Conservation (phyloP, 2,888 invertebrate species). For the Spatulosminthurus flaviceps region DNA sequence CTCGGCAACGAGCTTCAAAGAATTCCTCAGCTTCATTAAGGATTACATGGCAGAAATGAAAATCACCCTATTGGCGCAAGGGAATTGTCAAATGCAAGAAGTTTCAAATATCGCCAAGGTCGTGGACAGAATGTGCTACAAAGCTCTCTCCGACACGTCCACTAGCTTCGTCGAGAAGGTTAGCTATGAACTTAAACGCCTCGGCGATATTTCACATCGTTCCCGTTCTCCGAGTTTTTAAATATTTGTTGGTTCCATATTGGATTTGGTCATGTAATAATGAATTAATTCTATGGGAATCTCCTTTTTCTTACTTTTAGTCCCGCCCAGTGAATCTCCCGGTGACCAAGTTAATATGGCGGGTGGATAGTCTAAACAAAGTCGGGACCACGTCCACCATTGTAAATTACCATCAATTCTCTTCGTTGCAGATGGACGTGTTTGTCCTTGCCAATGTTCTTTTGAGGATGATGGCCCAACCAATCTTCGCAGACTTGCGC, state of each 20-base stretch:
- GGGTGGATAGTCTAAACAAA: constrained; percentile 32
- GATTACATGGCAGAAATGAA: constrained; percentile 37
- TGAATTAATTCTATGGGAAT: neutral
- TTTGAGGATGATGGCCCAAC: constrained; percentile 39
- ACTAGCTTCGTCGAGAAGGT: neutral
- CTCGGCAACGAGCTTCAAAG: neutral
- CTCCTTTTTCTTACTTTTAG: neutral
- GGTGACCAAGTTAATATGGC: neutral
- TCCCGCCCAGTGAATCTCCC: constrained; percentile 24
- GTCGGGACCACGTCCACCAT: constrained; percentile 27
- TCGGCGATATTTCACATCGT: no score
- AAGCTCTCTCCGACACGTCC: neutral
- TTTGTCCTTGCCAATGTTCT: constrained; percentile 20
- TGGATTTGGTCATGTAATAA: neutral
- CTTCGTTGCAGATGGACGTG: neutral
- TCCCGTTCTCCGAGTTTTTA: no score
- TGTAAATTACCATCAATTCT: constrained; percentile 35
- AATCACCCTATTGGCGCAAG: constrained; percentile 26
- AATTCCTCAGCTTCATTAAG: neutral
- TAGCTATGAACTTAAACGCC: no score
- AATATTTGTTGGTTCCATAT: no score
- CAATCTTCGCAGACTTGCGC: constrained; percentile 37
- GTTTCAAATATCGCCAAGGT: constrained; percentile 12
- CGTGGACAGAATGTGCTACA: constrained; percentile 27
- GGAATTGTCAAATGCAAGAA: constrained; percentile 25